Evolutionary conservation across 2,888 invertebrate genomes (phyloP).

Genomic region (Hirtodrosophila confusa): DNA sequence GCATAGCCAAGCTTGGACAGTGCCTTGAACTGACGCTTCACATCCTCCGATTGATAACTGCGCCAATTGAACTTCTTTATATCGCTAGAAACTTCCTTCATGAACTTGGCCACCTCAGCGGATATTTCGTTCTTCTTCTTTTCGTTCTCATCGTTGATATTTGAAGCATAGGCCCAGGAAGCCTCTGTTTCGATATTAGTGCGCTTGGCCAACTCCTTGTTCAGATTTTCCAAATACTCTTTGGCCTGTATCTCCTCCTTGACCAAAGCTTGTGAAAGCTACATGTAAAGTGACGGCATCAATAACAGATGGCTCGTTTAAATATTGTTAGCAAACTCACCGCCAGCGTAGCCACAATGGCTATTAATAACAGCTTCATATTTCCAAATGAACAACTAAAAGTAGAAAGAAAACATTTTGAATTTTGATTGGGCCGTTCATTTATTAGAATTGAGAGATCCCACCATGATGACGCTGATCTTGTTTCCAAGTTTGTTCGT

Average conservation of each 20-base stretch:
- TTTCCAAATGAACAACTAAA: constrained; percentile 42
- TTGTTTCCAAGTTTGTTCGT: neutral
- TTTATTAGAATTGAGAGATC: constrained; percentile 22
- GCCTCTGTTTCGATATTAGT: constrained; percentile 87
- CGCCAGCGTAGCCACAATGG: constrained; percentile 61
- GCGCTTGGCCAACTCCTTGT: constrained; percentile 86
- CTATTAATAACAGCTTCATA: constrained; percentile 61
- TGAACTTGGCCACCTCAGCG: constrained; percentile 80
- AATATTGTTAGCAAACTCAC: constrained; percentile 36
- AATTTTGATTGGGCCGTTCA: constrained; percentile 38
- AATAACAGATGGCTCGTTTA: neutral
- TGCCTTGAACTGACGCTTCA: constrained; percentile 90
- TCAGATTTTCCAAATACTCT: constrained; percentile 87
- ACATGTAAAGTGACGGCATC: neutral
- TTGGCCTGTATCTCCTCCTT: constrained; percentile 86
- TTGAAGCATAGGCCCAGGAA: constrained; percentile 90
- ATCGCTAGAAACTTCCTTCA: constrained; percentile 82
- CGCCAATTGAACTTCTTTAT: constrained; percentile 88
- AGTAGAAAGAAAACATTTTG: constrained; percentile 19
- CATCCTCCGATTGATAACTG: constrained; percentile 87
- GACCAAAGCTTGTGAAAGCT: constrained; percentile 65
- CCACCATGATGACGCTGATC: constrained; percentile 34
- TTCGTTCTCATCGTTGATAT: constrained; percentile 90
- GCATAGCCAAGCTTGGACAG: constrained; percentile 89
- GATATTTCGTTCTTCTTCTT: constrained; percentile 83